Evolutionary conservation across 2,797 vertebrate genomes (phyloP).

Genomic region (Podarcis siculus): DNA sequence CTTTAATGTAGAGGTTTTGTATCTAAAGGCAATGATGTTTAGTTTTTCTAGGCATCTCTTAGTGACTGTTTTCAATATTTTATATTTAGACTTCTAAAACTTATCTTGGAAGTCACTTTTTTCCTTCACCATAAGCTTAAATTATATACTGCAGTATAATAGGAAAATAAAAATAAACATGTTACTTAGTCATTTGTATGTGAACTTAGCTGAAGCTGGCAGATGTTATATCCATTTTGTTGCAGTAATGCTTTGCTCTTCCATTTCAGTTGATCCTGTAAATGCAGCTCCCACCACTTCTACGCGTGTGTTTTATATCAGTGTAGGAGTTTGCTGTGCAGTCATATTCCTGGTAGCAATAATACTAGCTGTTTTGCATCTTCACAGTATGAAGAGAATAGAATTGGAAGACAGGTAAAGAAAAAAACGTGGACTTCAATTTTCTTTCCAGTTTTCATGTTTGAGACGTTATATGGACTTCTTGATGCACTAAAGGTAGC

Average conservation of each 20-base stretch:
- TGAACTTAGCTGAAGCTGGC: neutral
- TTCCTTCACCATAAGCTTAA: neutral
- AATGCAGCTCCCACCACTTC: slow-evolving; percentile 91
- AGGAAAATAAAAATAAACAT: neutral
- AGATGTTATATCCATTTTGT: neutral
- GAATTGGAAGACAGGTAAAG: slow-evolving; percentile 97
- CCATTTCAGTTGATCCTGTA: slow-evolving; percentile 85
- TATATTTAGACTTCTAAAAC: neutral
- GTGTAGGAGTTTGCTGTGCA: slow-evolving; percentile 97
- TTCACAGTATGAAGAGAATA: slow-evolving; percentile 98
- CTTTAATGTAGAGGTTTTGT: neutral
- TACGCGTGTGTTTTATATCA: slow-evolving; percentile 98
- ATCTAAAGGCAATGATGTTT: neutral
- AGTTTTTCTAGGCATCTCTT: neutral
- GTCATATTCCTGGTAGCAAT: slow-evolving; percentile 99
- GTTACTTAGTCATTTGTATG: neutral
- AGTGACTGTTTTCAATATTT: neutral
- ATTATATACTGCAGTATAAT: neutral
- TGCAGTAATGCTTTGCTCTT: slow-evolving; percentile 54
- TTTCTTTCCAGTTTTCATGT: neutral
- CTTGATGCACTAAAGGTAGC: neutral
- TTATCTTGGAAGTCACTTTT: neutral
- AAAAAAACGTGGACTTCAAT: neutral
- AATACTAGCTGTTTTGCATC: slow-evolving; percentile 94
- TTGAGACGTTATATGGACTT: neutral